phyloP scores from a whole-genome alignment of 2,888 invertebrate genomes.

The Drosophila putrida region DNA sequence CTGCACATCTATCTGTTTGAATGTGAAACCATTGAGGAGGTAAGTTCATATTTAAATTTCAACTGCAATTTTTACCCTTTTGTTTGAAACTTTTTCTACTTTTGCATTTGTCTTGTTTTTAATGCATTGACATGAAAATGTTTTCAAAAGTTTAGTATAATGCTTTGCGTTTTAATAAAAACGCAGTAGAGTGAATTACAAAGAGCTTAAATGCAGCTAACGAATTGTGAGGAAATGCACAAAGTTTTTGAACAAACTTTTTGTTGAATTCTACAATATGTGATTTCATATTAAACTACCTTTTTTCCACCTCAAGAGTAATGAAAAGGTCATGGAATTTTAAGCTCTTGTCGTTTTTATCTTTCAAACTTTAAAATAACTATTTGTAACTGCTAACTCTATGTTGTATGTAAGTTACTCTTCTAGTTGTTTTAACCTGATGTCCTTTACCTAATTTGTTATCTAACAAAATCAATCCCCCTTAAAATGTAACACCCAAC shows the following conservation, averaged over 20 bases:
- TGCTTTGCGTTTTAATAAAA: slow-evolving; percentile 26
- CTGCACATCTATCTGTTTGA: slow-evolving; percentile 91
- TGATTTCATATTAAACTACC: background rate
- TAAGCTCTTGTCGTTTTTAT: background rate
- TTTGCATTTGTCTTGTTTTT: slow-evolving; percentile 24
- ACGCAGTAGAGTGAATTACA: slow-evolving; percentile 32
- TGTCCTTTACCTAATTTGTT: slow-evolving; percentile 3
- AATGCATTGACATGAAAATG: slow-evolving; percentile 61
- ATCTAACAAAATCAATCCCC: background rate
- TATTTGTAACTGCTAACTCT: background rate
- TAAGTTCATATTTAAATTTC: slow-evolving; percentile 86
- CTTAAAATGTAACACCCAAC: slow-evolving; percentile 14
- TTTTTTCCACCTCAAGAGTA: background rate
- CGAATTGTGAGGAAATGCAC: slow-evolving; percentile 18
- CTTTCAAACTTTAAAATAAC: background rate
- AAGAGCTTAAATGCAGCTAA: slow-evolving; percentile 25
- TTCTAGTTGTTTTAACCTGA: background rate
- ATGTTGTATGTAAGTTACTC: background rate
- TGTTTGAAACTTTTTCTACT: slow-evolving; percentile 36
- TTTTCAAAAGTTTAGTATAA: slow-evolving; percentile 61
- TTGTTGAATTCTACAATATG: slow-evolving; percentile 5
- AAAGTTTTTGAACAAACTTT: slow-evolving; percentile 30
- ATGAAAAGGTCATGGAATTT: background rate
- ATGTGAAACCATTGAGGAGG: slow-evolving; percentile 89
- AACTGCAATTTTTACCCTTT: slow-evolving; percentile 18